Base-by-base conservation (phyloP, 2,797 vertebrate genomes). In the Pipistrellus nathusii region DNA sequence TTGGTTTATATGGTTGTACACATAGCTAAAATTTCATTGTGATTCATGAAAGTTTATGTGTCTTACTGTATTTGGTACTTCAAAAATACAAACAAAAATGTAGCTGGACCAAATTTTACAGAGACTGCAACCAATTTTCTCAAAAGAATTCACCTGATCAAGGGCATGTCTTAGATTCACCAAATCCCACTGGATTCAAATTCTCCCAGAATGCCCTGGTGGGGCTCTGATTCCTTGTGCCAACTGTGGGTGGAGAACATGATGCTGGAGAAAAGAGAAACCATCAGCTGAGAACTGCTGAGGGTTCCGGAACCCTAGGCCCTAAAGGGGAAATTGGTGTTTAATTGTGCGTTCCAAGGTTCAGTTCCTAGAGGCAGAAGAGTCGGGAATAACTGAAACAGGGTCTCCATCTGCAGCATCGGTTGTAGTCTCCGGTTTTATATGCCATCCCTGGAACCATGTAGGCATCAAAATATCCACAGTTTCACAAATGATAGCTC, bases 121-220 rank as follows among this genome's bases (percentile, higher is more conserved):
- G 17, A 90, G 59, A 75, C 38, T 38, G 23, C 35, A 94, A 77
- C 41, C 55, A 21, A 35, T 86, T 85, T 95, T 96, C 83, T 95
- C 15, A 32, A 53, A 76, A 90, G 81, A 73, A 86, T 92, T 71
- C 48, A 71, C 35, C 73, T 86, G 64, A 73, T 27, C 23, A 93
- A 71, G 59, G 66, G 64, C 30, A 72, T 11, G 8, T 32, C 46
- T 91, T 85, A 73, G 8, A 53, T 69, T 66, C n/a, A 78, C 51
- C 27, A 80, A 3, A 71, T 94, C 68, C 72, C 85, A 55, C 83
- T 89, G 85, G 76, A 88, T 73, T 85, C 84, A 41, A 51, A 86
- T 92, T 86, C 81, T 90, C 51, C 71, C 68, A 59, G 55, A 86
- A 94, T 38, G n/a, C 25, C 85, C 90, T n/a, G 68, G 27, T 88